phyloP scores from a whole-genome alignment of 1,140 invertebrate species.

The Ephestia elutella region DNA sequence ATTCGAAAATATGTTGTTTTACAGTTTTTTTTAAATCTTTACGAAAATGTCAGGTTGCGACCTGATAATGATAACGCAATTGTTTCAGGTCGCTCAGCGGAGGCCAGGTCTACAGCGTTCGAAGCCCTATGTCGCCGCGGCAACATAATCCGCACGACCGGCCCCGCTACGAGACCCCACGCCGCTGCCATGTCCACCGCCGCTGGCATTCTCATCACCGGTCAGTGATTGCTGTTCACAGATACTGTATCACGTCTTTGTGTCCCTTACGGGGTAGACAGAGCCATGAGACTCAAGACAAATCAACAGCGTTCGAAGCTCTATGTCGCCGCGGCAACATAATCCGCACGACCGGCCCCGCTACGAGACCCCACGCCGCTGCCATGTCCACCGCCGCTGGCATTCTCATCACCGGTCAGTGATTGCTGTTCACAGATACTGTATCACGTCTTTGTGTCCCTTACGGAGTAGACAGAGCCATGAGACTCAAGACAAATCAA shows the following conservation, averaged over 20 bases:
- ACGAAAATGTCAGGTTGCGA: no score
- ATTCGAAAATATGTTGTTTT: no score
- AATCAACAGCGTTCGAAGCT: slow-evolving; percentile 48
- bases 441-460: no score
- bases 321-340: slow-evolving; percentile 53
- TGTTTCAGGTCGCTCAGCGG: slow-evolving; percentile 19
- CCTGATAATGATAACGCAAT: no score
- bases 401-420: slow-evolving; percentile 64
- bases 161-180: slow-evolving; percentile 29
- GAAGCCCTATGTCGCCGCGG: slow-evolving; percentile 53
- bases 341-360: slow-evolving; percentile 33
- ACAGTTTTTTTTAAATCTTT: no score
- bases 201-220: slow-evolving; percentile 68
- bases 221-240: slow-evolving; percentile 34
- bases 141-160: slow-evolving; percentile 45
- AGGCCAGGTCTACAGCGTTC: slow-evolving; percentile 39
- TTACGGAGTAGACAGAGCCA: no score
- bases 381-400: slow-evolving; percentile 58
- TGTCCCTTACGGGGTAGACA: no score
- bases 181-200: slow-evolving; percentile 52
- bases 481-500: slow-evolving; percentile 30
- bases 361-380: slow-evolving; percentile 38
- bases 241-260: no score
- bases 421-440: no score
- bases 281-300: no score